These are phyloP conservation scores for Astropecten irregularis DNA, from an alignment of 53 echinoderm and acorn worm genomes.

Conservation along the genomic window DNA sequence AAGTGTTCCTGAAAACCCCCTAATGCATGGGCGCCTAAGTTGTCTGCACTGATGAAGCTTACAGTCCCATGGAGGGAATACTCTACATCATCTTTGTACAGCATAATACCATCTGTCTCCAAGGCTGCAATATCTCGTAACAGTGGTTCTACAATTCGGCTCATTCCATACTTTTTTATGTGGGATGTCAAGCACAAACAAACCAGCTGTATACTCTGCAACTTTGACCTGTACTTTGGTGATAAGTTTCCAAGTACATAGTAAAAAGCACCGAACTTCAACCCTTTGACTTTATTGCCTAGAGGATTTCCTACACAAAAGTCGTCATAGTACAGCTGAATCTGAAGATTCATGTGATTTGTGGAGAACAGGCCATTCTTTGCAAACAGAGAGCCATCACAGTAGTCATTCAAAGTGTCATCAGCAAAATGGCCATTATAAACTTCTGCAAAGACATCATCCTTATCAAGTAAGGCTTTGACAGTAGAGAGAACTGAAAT, in stretches of 20 bases:
- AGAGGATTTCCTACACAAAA: conserved; percentile 59
- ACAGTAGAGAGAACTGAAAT: conserved; percentile 37
- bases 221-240: conserved; percentile 52
- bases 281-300: conserved; percentile 35
- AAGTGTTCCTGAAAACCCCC: conserved; percentile 65
- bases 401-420: conserved; percentile 23
- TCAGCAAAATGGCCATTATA: conserved; percentile 36
- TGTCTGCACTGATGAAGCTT: conserved; percentile 62
- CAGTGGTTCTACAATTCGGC: conserved; percentile 33
- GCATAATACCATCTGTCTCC: conserved; percentile 44
- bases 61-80: conserved; percentile 52
- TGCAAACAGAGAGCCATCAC: conserved; percentile 43
- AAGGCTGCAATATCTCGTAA: conserved; percentile 31
- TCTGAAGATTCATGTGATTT: conserved; percentile 26
- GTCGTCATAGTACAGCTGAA: conserved; percentile 62
- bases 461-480: conserved; percentile 16
- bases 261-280: conserved; percentile 58
- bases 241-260: conserved; percentile 59
- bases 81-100: conserved; percentile 39
- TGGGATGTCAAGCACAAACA: conserved; percentile 21
- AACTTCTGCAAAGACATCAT: conserved; percentile 58
- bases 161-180: conserved; percentile 32
- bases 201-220: conserved; percentile 56
- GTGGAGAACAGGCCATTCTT: conserved; percentile 17
- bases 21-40: conserved; percentile 61